A percentile compares a stretch with the other conserved stretches of the same genome.
Evolutionary conservation across 1,140 invertebrate species (phyloP).

Genomic region (Dufourea novaeangliae): DNA sequence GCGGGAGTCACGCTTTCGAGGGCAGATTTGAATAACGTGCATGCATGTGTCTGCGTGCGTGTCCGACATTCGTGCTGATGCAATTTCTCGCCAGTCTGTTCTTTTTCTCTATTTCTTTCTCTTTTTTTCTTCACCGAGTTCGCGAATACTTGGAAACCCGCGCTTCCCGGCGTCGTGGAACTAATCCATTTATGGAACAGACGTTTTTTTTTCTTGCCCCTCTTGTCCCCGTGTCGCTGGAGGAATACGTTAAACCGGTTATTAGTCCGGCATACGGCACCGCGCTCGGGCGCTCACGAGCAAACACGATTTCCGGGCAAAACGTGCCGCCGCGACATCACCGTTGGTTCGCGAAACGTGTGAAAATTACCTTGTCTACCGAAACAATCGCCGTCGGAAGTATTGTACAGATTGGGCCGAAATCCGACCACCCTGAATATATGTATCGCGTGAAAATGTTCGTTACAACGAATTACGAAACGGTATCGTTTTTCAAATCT

Average conservation of each 20-base stretch:
- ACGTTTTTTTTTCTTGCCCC: not conserved
- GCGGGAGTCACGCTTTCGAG: not conserved
- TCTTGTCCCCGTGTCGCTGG: not conserved
- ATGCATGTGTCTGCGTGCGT: no score
- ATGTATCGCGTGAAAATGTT: no score
- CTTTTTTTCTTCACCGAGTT: no score
- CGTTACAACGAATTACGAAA: no score
- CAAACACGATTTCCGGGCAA: slow-evolving; percentile 20
- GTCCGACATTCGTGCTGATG: slow-evolving; percentile 8
- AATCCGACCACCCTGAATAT: no score
- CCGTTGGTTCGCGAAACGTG: not conserved
- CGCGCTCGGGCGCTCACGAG: not conserved
- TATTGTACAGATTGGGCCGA: no score
- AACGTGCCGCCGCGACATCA: not conserved
- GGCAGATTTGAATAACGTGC: not conserved
- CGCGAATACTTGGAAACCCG: slow-evolving; percentile 9
- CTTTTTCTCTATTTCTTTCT: no score
- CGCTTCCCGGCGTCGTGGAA: not conserved
- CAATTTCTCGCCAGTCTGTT: slow-evolving; percentile 24
- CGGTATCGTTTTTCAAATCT: no score
- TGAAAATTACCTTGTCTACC: no score
- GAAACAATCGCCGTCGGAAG: no score
- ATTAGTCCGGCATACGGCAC: not conserved
- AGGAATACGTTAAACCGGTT: slow-evolving; percentile 33
- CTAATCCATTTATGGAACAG: slow-evolving; percentile 16